phyloP scores from a whole-genome alignment of 1,140 invertebrate species.

The Asbolus verrucosus region DNA sequence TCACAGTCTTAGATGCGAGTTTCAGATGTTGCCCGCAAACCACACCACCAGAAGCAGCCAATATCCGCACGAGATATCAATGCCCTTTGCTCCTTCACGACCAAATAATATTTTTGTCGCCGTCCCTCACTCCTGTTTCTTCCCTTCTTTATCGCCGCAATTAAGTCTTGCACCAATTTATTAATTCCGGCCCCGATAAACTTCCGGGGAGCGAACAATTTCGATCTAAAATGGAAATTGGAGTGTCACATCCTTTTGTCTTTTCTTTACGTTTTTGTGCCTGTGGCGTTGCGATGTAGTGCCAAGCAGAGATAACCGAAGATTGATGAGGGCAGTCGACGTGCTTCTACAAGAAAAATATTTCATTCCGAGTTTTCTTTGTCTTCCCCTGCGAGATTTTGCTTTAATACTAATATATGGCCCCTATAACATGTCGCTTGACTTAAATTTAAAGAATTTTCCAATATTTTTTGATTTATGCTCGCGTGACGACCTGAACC shows the following conservation, averaged over 20 bases:
- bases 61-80: conserved; percentile 46
- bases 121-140: conserved; percentile 33
- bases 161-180: conserved; percentile 53
- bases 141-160: conserved; percentile 45
- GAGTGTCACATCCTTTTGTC: conserved; percentile 64
- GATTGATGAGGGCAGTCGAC: conserved; percentile 60
- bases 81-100: conserved; percentile 34
- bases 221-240: conserved; percentile 65
- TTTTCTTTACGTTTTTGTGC: conserved; percentile 61
- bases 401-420: conserved; percentile 43
- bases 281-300: conserved; percentile 55
- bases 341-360: conserved; percentile 60
- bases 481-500: too few relatives aligned
- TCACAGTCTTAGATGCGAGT: conserved; percentile 47
- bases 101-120: conserved; percentile 43
- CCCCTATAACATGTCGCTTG: conserved; percentile 31
- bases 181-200: conserved; percentile 56
- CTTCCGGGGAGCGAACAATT: conserved; percentile 59
- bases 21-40: conserved; percentile 44
- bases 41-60: conserved; percentile 26
- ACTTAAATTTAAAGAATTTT: conserved; percentile 46
- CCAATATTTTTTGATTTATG: conserved; percentile 44
- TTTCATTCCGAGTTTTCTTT: conserved; percentile 59
- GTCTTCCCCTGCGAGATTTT: conserved; percentile 51
- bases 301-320: conserved; percentile 60